These are phyloP conservation scores for Amaurobius ferox DNA, from an alignment of 2,888 invertebrate genomes.

Conservation along the genomic window DNA sequence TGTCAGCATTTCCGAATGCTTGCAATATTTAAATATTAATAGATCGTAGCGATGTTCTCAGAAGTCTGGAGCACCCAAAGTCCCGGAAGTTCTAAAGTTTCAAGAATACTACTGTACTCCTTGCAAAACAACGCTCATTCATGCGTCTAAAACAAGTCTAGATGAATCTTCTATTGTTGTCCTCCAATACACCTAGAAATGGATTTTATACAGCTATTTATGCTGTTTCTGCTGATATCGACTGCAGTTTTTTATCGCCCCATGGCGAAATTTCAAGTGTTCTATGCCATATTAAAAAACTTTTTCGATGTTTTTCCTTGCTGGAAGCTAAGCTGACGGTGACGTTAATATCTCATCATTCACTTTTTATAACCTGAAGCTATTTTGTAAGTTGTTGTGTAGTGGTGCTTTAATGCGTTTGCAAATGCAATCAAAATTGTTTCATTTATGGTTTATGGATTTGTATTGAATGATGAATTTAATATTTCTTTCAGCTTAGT, in stretches of 20 bases:
- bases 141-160: neutral
- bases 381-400: neutral
- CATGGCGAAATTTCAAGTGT: neutral
- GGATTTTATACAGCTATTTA: neutral
- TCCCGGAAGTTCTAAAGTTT: neutral
- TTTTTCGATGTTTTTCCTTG: neutral
- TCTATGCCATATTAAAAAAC: conserved; percentile 27
- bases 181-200: neutral
- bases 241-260: neutral
- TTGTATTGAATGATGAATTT: no score
- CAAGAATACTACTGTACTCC: neutral
- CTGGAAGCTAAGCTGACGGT: neutral
- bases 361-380: conserved; percentile 17
- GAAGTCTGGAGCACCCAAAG: neutral
- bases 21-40: neutral
- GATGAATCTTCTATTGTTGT: conserved; percentile 1
- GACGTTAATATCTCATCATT: conserved; percentile 43
- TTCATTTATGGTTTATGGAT: no score
- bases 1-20: conserved; percentile 25
- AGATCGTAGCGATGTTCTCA: neutral
- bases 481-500: no score
- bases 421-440: no score
- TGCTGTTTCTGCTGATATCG: neutral
- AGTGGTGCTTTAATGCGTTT: no score
- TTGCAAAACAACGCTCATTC: neutral